A percentile compares a stretch with the other conserved stretches of the same genome.
phyloP scores from a whole-genome alignment of 1,140 invertebrate species.

The Hyposmocoma kahamanoa region DNA sequence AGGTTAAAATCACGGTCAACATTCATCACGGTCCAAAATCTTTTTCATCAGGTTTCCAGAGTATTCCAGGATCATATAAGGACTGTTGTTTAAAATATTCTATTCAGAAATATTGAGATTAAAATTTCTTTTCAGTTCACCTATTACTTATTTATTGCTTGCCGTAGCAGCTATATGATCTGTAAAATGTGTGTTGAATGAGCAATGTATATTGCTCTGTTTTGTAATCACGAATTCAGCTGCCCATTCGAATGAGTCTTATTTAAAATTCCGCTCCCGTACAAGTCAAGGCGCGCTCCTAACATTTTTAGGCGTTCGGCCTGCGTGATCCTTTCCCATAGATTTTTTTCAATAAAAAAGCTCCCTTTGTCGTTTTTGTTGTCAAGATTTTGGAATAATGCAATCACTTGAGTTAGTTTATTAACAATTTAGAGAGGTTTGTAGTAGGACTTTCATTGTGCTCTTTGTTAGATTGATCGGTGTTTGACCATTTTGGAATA shows the following conservation, averaged over 20 bases:
- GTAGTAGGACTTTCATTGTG: too few species aligned
- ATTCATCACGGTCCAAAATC: constrained; percentile 1
- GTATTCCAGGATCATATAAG: too few species aligned
- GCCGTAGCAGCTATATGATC: too few species aligned
- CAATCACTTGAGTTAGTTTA: background rate
- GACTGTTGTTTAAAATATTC: too few species aligned
- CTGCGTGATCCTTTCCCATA: constrained; percentile 40
- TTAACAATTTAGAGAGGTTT: background rate
- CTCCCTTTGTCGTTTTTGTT: constrained; percentile 24
- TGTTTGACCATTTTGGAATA: too few species aligned
- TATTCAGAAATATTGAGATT: too few species aligned
- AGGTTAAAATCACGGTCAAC: constrained; percentile 15
- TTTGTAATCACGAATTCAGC: too few species aligned
- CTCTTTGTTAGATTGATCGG: too few species aligned
- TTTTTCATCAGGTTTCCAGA: constrained; percentile 25
- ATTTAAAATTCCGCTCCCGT: constrained; percentile 59
- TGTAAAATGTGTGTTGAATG: too few species aligned
- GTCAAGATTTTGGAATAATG: background rate
- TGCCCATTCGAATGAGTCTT: constrained; percentile 43
- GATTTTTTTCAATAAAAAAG: constrained; percentile 30
- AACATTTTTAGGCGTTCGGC: constrained; percentile 53
- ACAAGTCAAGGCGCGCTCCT: constrained; percentile 28
- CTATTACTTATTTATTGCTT: too few species aligned
- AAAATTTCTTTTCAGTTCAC: too few species aligned
- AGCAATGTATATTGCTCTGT: too few species aligned